These are phyloP conservation scores for Melanostigma gelatinosum DNA, from an alignment of 2,113 vertebrate species.

Conservation along the genomic window DNA sequence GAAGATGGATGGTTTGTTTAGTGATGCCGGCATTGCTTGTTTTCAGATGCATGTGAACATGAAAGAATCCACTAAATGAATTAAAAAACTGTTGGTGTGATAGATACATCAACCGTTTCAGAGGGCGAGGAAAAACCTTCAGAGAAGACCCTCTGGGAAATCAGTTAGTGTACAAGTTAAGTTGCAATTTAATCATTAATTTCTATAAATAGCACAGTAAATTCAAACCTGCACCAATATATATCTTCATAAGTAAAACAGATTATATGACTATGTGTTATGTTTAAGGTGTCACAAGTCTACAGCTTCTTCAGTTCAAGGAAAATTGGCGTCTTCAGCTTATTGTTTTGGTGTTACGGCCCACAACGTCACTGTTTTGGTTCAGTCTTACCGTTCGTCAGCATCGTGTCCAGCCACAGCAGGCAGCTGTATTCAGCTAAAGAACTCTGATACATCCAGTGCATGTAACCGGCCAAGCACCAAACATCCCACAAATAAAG, in stretches of 20 bases:
- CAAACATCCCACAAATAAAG: background rate
- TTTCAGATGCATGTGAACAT: conserved; percentile 38
- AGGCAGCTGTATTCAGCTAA: background rate
- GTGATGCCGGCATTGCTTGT: conserved; percentile 7
- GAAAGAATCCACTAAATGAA: conserved; percentile 33
- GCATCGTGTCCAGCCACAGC: background rate
- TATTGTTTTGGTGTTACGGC: background rate
- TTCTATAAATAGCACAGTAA: background rate
- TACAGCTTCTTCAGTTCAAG: no score
- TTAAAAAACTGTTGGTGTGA: conserved; percentile 1
- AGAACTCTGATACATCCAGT: background rate
- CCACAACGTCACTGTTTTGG: background rate
- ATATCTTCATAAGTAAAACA: background rate
- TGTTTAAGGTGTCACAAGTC: background rate
- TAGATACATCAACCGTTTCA: background rate
- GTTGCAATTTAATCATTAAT: background rate
- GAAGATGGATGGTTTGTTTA: conserved; percentile 39
- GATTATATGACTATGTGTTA: background rate
- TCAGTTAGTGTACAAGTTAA: background rate
- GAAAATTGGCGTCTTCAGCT: background rate
- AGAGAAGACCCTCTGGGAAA: background rate
- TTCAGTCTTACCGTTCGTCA: background rate
- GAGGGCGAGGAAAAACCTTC: background rate
- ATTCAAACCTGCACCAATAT: background rate
- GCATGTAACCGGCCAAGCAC: background rate